Percentiles rank a stretch among this genome's conserved stretches.
phyloP scores from a whole-genome alignment of 2,888 invertebrate species.

The Aelia acuminata region DNA sequence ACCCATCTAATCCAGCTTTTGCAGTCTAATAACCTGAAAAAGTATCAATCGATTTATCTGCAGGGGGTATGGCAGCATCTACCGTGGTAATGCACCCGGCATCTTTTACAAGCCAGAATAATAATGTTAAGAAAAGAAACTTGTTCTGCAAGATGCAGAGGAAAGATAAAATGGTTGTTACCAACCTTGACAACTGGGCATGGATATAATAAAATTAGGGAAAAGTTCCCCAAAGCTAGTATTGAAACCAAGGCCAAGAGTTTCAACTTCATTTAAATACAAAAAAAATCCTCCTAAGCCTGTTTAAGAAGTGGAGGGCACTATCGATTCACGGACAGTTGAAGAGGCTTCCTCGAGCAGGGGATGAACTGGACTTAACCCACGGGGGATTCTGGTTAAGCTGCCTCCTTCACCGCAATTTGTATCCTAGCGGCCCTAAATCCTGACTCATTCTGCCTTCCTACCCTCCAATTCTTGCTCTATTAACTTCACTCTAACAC shows the following conservation, averaged over 20 bases:
- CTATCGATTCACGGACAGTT: slow-evolving; percentile 40
- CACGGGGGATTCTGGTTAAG: slow-evolving; percentile 46
- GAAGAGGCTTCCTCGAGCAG: neutral
- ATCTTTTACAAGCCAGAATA: no score
- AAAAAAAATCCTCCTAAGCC: neutral
- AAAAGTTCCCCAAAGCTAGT: neutral
- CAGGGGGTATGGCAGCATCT: no score
- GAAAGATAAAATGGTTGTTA: no score
- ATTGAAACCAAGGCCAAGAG: neutral
- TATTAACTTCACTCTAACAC: slow-evolving; percentile 37
- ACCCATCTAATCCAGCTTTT: no score
- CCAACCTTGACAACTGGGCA: neutral
- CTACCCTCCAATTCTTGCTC: slow-evolving; percentile 35
- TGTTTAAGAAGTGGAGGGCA: neutral
- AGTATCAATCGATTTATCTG: no score
- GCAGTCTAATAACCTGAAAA: no score
- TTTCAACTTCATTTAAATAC: neutral
- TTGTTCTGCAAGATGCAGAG: no score
- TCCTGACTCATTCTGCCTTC: slow-evolving; percentile 7
- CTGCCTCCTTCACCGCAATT: slow-evolving; percentile 44
- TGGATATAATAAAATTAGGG: neutral
- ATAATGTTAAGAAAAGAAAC: no score
- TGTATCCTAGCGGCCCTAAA: slow-evolving; percentile 41
- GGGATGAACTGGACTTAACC: slow-evolving; percentile 49
- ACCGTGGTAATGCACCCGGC: no score